Evolutionary conservation across 2,113 vertebrate genomes (phyloP), one percentile per base, ranked within the genome.

Genomic region (Proterorhinus semilunaris): DNA sequence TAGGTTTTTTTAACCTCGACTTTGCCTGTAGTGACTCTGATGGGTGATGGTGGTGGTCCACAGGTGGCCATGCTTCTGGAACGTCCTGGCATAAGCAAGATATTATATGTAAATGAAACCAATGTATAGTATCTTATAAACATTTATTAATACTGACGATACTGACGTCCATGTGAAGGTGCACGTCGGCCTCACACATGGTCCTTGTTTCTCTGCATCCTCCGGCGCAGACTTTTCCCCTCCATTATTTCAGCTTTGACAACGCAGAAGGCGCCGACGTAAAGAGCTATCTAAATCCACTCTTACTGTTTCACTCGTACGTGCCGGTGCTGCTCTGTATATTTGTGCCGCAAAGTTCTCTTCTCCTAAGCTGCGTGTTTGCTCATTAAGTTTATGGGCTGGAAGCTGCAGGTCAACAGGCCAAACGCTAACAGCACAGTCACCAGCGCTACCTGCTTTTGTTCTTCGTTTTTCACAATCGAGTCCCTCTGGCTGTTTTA

Each of bases 131-230:
- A 21, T 21, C 21, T 21, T 36, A 36, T 36, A 36, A 36, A 36
- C 3, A 36, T 36, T 1, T 36, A 36, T 36, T 36, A 36, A 36
- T n/a, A n/a, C n/a, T n/a, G n/a, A n/a, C n/a, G n/a, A n/a, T n/a
- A n/a, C n/a, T n/a, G n/a, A n/a, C 0, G 1, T 47, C 27, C n/a
- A 21, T 36, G 11, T 71, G 71, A 79, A 76, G 64, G 58, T 49
- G 61, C 80, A 66, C 61, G 75, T 69, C 57, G 51, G 13, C 8
- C 10, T 68, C 68, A 68, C 83, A 86, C 74, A 71, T 83, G 79
- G 65, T 80, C 62, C 42, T 83, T 42, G 58, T 89, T 84, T 76
- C 69, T 67, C 47, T 53, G 49, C 62, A 62, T 79, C 75, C 44
- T 8, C 65, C 68, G 65, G 62, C 72, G 46, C 62, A 75, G 17